These are phyloP conservation scores for Muricea muricata DNA, from an alignment of 92 coral and sea anemone genomes.

Conservation along the genomic window DNA sequence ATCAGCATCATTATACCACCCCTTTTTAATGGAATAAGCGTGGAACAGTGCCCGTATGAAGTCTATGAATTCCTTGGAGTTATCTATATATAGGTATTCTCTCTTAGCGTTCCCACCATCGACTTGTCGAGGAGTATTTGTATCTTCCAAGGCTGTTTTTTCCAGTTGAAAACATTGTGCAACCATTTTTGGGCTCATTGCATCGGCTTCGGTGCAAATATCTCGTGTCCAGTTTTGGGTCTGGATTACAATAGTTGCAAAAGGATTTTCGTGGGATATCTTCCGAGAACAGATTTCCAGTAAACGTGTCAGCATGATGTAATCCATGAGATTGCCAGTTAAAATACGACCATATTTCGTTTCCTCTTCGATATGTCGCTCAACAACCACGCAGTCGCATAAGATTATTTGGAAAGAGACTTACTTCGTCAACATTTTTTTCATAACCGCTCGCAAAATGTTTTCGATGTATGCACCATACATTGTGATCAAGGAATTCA, in stretches of 20 bases:
- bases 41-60: constrained; percentile 70
- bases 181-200: not conserved
- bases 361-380: constrained; percentile 45
- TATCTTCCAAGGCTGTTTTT: not conserved
- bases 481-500: constrained; percentile 60
- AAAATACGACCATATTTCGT: constrained; percentile 67
- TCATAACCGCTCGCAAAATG: constrained; percentile 47
- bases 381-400: constrained; percentile 63
- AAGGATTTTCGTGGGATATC: constrained; percentile 47
- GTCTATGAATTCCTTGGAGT: constrained; percentile 50
- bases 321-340: constrained; percentile 72
- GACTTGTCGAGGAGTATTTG: not conserved
- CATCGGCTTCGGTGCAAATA: not conserved
- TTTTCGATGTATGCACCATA: constrained; percentile 69
- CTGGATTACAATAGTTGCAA: constrained; percentile 62
- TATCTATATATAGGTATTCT: constrained; percentile 67
- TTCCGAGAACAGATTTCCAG: constrained; percentile 51
- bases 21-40: not conserved
- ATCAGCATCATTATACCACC: no score
- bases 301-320: constrained; percentile 55
- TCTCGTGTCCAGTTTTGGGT: constrained; percentile 33
- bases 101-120: not conserved
- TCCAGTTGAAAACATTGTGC: no score
- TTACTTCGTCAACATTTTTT: constrained; percentile 31
- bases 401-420: constrained; percentile 51